Percentiles rank a stretch among this genome's conserved stretches.
Evolutionary conservation across 2,888 invertebrate genomes (phyloP).

Genomic region (Hypomecis atomaria): DNA sequence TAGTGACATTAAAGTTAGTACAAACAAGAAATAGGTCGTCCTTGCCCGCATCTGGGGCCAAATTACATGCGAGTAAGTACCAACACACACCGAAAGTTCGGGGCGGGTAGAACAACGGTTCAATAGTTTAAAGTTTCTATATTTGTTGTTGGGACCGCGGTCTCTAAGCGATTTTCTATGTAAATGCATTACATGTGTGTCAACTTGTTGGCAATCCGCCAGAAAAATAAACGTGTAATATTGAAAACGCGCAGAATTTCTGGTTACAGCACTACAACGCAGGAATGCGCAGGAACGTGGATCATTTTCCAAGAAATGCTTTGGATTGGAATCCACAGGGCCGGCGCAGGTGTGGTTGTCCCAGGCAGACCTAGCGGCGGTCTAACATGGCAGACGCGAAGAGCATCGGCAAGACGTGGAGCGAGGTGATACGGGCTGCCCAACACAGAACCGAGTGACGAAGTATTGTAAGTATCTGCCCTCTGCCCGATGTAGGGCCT

Average conservation of each 20-base stretch:
- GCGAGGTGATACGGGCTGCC: too few species aligned
- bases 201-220: conserved; percentile 19
- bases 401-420: too few species aligned
- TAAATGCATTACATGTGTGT: conserved; percentile 26
- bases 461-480: too few species aligned
- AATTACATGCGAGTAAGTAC: conserved; percentile 64
- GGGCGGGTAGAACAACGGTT: conserved; percentile 36
- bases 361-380: too few species aligned
- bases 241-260: too few species aligned
- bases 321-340: too few species aligned
- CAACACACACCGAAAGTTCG: conserved; percentile 51
- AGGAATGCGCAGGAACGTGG: too few species aligned
- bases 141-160: conserved; percentile 28
- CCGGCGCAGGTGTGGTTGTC: too few species aligned
- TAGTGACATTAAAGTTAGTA: conserved; percentile 63
- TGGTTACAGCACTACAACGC: neutral
- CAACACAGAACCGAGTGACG: too few species aligned
- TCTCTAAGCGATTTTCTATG: conserved; percentile 30
- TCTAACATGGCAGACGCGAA: too few species aligned
- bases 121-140: conserved; percentile 35
- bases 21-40: conserved; percentile 67
- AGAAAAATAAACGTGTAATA: neutral
- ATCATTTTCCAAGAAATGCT: too few species aligned
- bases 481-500: too few species aligned
- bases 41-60: conserved; percentile 65